Conservation (phyloP, 2,113 vertebrate genomes). For the Brachypodius melanocephalos region DNA sequence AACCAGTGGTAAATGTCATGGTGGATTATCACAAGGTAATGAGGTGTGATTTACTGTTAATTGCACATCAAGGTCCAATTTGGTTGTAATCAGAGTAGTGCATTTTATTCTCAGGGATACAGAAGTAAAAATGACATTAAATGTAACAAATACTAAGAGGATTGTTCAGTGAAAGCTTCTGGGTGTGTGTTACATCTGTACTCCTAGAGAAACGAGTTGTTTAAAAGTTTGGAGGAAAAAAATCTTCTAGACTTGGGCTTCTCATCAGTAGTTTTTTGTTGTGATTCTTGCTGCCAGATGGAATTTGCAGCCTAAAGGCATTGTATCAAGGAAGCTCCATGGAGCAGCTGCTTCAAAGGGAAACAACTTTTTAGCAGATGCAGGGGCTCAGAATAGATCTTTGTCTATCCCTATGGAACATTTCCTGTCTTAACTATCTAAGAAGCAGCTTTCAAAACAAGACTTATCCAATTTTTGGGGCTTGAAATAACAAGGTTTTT, state of each 20-base stretch:
- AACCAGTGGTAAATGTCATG: slow-evolving; percentile 58
- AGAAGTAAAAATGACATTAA: slow-evolving; percentile 19
- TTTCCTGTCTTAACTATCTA: not conserved
- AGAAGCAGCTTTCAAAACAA: slow-evolving; percentile 12
- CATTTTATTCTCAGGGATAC: slow-evolving; percentile 26
- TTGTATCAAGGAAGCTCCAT: not conserved
- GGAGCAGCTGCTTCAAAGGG: slow-evolving; percentile 10
- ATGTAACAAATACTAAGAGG: not conserved
- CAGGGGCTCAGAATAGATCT: slow-evolving; percentile 27
- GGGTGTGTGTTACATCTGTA: not conserved
- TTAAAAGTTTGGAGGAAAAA: not conserved
- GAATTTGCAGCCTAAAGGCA: slow-evolving; percentile 18
- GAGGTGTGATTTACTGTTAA: slow-evolving; percentile 72
- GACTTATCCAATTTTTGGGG: not conserved
- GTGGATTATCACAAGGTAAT: slow-evolving; percentile 69
- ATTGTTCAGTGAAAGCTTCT: not conserved
- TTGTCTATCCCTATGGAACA: not conserved
- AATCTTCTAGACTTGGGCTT: not conserved
- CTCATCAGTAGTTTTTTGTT: not conserved
- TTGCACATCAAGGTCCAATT: slow-evolving; percentile 62
- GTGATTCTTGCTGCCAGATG: not conserved
- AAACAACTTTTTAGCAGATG: slow-evolving; percentile 18
- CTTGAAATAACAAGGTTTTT: not conserved
- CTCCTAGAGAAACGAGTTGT: not conserved
- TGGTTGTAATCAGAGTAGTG: slow-evolving; percentile 20